Evolutionary conservation across 1,140 invertebrate genomes (phyloP).

Genomic region (Temnothorax nylanderi): DNA sequence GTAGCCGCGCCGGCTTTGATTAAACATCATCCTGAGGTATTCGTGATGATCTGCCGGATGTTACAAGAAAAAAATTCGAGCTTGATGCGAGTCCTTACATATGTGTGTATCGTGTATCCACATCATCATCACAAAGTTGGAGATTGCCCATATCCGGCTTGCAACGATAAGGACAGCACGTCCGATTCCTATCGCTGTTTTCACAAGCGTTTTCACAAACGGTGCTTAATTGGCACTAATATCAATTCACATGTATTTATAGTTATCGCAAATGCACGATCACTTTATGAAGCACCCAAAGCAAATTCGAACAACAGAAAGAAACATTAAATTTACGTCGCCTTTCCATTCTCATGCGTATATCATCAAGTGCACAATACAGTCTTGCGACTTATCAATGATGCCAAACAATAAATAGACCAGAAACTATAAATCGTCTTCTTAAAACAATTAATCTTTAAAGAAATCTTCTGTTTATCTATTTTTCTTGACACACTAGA

Average conservation of each 20-base stretch:
- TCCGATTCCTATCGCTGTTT: slow-evolving; percentile 42
- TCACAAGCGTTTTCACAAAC: slow-evolving; percentile 30
- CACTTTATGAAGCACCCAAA: background rate
- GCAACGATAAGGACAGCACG: slow-evolving; percentile 35
- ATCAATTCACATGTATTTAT: slow-evolving; percentile 24
- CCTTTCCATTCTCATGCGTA: background rate
- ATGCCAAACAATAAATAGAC: background rate
- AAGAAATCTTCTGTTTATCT: background rate
- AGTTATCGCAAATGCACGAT: background rate
- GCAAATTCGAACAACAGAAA: background rate
- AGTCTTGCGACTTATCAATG: background rate
- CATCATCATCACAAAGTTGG: slow-evolving; percentile 22
- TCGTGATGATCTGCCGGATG: slow-evolving; percentile 65
- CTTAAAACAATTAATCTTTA: background rate
- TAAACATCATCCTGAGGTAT: slow-evolving; percentile 64
- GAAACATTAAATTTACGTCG: background rate
- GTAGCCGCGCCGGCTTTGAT: slow-evolving; percentile 58
- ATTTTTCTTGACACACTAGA: background rate
- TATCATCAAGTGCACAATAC: background rate
- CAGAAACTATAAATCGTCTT: background rate
- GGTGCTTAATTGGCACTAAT: slow-evolving; percentile 64
- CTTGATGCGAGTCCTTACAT: slow-evolving; percentile 7
- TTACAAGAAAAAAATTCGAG: slow-evolving; percentile 22
- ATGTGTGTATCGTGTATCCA: background rate
- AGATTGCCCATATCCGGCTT: slow-evolving; percentile 59